Evolutionary conservation across 1,140 invertebrate genomes (phyloP).

Genomic region (Zaprionus ghesquierei): DNA sequence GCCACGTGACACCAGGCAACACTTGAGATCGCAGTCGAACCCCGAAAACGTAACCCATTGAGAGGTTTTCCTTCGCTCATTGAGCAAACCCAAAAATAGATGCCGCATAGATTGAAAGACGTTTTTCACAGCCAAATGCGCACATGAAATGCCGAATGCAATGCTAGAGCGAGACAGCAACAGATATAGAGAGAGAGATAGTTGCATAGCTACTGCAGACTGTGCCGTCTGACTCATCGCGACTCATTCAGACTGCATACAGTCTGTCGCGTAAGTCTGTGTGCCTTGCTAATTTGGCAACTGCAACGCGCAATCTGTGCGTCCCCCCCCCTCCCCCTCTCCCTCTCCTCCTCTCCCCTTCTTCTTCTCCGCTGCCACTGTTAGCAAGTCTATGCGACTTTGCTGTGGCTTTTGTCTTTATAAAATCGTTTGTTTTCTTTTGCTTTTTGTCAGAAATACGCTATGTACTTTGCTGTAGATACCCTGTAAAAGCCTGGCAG

Average conservation of each 20-base stretch:
- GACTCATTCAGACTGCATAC: slow-evolving; percentile 28
- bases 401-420: neutral
- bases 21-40: neutral
- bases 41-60: neutral
- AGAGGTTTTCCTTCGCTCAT: slow-evolving; percentile 2
- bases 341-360: neutral
- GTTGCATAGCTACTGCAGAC: slow-evolving; percentile 2
- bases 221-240: slow-evolving; percentile 36
- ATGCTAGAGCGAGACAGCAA: slow-evolving; percentile 23
- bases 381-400: neutral
- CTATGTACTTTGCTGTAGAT: too few species aligned
- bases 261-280: slow-evolving; percentile 61
- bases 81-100: slow-evolving; percentile 38
- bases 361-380: neutral
- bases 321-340: neutral
- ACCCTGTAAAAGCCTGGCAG: too few species aligned
- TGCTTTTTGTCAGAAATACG: neutral
- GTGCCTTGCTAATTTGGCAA: slow-evolving; percentile 68
- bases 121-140: slow-evolving; percentile 71
- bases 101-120: slow-evolving; percentile 49
- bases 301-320: slow-evolving; percentile 20
- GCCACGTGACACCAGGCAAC: neutral
- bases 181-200: neutral
- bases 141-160: slow-evolving; percentile 66
- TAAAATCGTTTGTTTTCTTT: neutral